Base-by-base conservation (phyloP, 1,140 invertebrate genomes). In the Zaprionus taronus region DNA sequence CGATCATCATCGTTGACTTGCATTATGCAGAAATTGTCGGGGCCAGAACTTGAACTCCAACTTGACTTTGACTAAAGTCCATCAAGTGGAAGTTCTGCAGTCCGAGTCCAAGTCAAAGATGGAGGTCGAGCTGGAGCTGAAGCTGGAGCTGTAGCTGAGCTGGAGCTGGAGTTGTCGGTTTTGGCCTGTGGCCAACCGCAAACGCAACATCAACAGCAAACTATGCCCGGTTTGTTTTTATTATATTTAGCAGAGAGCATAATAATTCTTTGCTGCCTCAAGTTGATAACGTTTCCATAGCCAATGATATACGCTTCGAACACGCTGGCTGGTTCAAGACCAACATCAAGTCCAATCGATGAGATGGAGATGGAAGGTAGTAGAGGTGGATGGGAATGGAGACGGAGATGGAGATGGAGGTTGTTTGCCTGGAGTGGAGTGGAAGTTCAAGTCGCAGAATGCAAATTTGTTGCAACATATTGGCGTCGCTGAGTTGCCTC, bases 41-140 rank as follows among this genome's bases (percentile, higher is more conserved):
- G 70, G 55, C 77, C 66, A 87, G 80, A 90, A 89, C 84, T 89
- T 79, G 81, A 84, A 90, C 81, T 91, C 78, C 82, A 90, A 90
- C 85, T 90, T 91, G 86, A 90, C 85, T 90, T 91, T 90, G 86
- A 85, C 87, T 89, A 90, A 90, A 89, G 84, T 89, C 84, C 85
- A 89, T 89, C 84, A 91, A 91, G 83, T 81, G 86, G 74, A 71
- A 72, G 70, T 72, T 62, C 17, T 38, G 22, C 47, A 51, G 47
- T 49, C 17, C n/a, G 15, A 47, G 41, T 47, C n/a, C 41, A 7
- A 47, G 41, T 47, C 41, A 6, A 47, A 47, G n/a, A 47, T 49
- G n/a, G 47, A 70, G 57, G 51, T 61, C 15, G 20, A 53, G 47
- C 17, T 58, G 36, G 57, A 69, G 80, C 47, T 41, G 51, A 7